Evolutionary conservation across 2,797 vertebrate species (phyloP).

Genomic region (Micropoecilia bifurca): DNA sequence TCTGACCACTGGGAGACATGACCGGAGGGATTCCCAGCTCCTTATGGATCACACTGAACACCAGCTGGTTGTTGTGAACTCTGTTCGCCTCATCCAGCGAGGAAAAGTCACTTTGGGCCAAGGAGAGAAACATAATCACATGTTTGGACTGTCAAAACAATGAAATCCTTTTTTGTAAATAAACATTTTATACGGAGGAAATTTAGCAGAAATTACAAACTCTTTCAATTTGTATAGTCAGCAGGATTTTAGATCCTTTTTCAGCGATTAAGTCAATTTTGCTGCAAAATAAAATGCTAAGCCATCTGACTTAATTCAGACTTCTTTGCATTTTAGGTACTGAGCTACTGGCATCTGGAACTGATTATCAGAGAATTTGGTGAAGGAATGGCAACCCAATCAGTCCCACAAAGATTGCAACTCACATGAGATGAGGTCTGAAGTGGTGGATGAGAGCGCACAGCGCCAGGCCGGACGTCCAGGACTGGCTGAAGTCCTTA

Average conservation of each 20-base stretch:
- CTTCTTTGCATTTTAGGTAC: not conserved
- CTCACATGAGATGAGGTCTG: slow-evolving; percentile 90
- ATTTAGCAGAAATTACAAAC: not conserved
- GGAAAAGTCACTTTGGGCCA: slow-evolving; percentile 82
- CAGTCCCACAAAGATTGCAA: slow-evolving; percentile 11
- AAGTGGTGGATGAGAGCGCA: slow-evolving; percentile 90
- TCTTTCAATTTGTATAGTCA: not conserved
- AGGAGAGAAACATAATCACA: slow-evolving; percentile 7
- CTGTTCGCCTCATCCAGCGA: slow-evolving; percentile 74
- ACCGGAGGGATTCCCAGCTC: slow-evolving; percentile 90
- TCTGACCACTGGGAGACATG: slow-evolving; percentile 83
- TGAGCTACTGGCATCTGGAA: not conserved
- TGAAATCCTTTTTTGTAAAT: not conserved
- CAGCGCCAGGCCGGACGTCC: slow-evolving; percentile 89
- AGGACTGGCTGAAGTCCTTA: slow-evolving; percentile 86
- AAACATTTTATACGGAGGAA: not conserved
- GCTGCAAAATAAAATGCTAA: not conserved
- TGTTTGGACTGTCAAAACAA: not conserved
- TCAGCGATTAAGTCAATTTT: not conserved
- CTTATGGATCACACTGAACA: slow-evolving; percentile 84
- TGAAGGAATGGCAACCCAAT: not conserved
- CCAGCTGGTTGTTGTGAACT: slow-evolving; percentile 81
- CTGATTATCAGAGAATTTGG: not conserved
- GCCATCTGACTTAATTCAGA: not conserved
- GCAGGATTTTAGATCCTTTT: not conserved